These are phyloP conservation scores for Tetranychus piercei DNA, from an alignment of 2,888 invertebrate species.

Conservation along the genomic window DNA sequence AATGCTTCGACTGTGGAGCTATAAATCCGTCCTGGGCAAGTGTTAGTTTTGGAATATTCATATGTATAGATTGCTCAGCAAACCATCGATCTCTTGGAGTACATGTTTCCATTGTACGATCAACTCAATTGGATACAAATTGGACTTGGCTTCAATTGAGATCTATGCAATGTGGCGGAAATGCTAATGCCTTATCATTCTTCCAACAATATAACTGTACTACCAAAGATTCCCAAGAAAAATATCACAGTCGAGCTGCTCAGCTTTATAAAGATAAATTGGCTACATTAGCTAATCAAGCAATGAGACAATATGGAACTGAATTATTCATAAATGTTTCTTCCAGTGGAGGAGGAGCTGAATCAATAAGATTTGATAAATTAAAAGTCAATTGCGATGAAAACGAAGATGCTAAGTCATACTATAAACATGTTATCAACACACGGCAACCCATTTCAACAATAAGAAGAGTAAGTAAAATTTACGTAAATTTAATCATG, in stretches of 20 bases:
- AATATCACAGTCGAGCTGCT: slow-evolving; percentile 89
- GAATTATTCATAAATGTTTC: not conserved
- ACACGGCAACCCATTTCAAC: too few relatives aligned
- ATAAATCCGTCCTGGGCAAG: slow-evolving; percentile 98
- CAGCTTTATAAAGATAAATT: slow-evolving; percentile 81
- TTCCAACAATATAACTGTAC: slow-evolving; percentile 68
- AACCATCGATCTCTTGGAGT: slow-evolving; percentile 92
- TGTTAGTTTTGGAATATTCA: slow-evolving; percentile 97
- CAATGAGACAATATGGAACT: slow-evolving; percentile 67
- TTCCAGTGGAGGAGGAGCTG: too few relatives aligned
- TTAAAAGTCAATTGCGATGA: too few relatives aligned
- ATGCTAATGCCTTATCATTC: slow-evolving; percentile 68
- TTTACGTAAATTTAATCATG: too few relatives aligned
- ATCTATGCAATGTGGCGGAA: slow-evolving; percentile 96
- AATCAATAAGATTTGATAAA: too few relatives aligned
- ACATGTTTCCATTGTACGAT: slow-evolving; percentile 88
- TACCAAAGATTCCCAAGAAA: slow-evolving; percentile 73
- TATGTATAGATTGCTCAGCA: slow-evolving; percentile 95
- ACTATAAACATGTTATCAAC: too few relatives aligned
- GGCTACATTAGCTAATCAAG: slow-evolving; percentile 56
- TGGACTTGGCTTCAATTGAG: slow-evolving; percentile 96
- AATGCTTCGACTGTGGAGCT: slow-evolving; percentile 93
- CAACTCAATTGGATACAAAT: slow-evolving; percentile 92
- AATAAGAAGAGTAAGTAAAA: too few relatives aligned
- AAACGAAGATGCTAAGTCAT: too few relatives aligned